phyloP scores from a whole-genome alignment of 2,797 vertebrate species.

The Ciconia nigra region DNA sequence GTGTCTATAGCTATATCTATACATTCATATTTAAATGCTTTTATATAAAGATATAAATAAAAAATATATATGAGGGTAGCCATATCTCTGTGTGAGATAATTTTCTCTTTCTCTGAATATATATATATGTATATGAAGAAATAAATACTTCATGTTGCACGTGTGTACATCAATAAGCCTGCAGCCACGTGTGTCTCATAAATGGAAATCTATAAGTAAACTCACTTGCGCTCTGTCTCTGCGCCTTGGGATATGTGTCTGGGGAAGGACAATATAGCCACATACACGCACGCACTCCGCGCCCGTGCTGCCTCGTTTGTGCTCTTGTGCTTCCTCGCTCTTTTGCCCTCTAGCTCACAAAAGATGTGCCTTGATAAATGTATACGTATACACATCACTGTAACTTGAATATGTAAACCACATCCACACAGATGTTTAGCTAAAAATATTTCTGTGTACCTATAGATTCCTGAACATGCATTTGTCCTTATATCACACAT shows the following conservation, averaged over 20 bases:
- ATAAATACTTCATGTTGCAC: not conserved
- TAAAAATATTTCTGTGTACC: not conserved
- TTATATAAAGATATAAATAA: not conserved
- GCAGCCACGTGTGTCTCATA: rapidly evolving
- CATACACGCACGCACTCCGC: rapidly evolving
- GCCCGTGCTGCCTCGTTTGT: not conserved
- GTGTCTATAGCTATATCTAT: not conserved
- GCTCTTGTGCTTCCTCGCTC: not conserved
- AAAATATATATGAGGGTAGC: not conserved
- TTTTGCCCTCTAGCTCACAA: not conserved
- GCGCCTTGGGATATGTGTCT: not conserved
- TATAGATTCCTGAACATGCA: rapidly evolving
- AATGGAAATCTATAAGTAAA: rapidly evolving
- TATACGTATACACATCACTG: rapidly evolving
- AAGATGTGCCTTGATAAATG: not conserved
- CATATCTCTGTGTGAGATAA: rapidly evolving
- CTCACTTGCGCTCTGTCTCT: not conserved
- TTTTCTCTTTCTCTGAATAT: not conserved
- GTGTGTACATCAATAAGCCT: not conserved
- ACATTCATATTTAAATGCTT: not conserved
- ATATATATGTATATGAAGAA: not conserved
- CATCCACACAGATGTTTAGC: not conserved
- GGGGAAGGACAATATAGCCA: not conserved
- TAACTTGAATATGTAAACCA: not conserved
- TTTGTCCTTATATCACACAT: rapidly evolving